Conservation (phyloP, 2,888 invertebrate species). For the Merodon equestris region DNA sequence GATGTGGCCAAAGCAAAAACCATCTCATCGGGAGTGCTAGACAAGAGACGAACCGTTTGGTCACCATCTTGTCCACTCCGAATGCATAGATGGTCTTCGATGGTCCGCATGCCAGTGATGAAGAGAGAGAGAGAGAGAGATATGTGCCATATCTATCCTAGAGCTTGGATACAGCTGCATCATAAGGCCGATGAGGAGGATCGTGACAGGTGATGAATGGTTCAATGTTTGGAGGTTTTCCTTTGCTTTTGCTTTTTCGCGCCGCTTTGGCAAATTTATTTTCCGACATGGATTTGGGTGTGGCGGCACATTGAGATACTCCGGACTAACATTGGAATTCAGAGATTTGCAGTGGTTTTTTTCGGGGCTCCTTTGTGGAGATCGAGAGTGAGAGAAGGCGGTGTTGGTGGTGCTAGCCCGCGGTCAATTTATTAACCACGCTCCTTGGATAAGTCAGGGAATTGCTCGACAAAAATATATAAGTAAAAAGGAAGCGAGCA, state of each 20-base stretch:
- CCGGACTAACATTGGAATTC: not conserved
- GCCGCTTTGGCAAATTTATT: slow-evolving; percentile 35
- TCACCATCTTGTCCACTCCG: slow-evolving; percentile 55
- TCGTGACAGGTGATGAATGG: slow-evolving; percentile 66
- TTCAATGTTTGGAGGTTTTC: slow-evolving; percentile 48
- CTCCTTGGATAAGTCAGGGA: slow-evolving; percentile 55
- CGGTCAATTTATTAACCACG: slow-evolving; percentile 68
- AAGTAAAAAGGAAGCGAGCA: too few relatives aligned
- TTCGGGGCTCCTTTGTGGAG: slow-evolving; percentile 32
- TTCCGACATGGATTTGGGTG: slow-evolving; percentile 44
- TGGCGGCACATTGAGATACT: slow-evolving; percentile 52
- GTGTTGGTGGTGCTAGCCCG: slow-evolving; percentile 41
- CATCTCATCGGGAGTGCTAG: slow-evolving; percentile 41
- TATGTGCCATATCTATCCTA: slow-evolving; percentile 53
- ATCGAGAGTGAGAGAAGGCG: not conserved
- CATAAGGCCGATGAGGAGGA: slow-evolving; percentile 48
- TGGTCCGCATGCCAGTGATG: slow-evolving; percentile 40
- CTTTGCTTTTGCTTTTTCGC: slow-evolving; percentile 25
- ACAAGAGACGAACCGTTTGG: slow-evolving; percentile 65
- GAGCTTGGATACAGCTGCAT: slow-evolving; percentile 29
- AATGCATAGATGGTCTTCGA: slow-evolving; percentile 57
- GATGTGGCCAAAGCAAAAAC: slow-evolving; percentile 35
- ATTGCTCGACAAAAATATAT: slow-evolving; percentile 17
- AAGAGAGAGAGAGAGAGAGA: slow-evolving; percentile 1
- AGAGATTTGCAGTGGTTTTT: not conserved